These are phyloP conservation scores for Pseudoatta argentina DNA, from an alignment of 1,140 invertebrate genomes.

Conservation along the genomic window DNA sequence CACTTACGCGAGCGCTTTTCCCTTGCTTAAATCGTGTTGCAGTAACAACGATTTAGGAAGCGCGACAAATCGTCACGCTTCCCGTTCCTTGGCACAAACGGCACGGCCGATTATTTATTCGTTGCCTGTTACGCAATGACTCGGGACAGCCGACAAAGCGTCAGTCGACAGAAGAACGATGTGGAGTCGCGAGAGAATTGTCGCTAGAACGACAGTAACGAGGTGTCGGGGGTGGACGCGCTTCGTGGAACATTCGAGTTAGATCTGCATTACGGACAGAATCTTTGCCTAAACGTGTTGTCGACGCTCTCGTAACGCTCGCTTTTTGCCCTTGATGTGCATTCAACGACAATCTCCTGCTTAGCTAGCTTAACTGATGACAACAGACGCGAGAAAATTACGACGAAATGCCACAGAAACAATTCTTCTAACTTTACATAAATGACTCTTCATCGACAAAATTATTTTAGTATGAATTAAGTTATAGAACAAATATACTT, in stretches of 20 bases:
- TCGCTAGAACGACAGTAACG: constrained; percentile 27
- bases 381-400: background rate
- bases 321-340: constrained; percentile 9
- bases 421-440: background rate
- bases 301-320: constrained; percentile 32
- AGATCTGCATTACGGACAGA: constrained; percentile 31
- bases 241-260: constrained; percentile 46
- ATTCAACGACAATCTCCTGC: constrained; percentile 1
- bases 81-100: constrained; percentile 57
- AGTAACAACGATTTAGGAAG: constrained; percentile 34
- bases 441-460: background rate
- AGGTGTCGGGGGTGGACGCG: constrained; percentile 32
- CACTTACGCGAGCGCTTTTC: constrained; percentile 4
- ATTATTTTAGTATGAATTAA: background rate
- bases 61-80: constrained; percentile 64
- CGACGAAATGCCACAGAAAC: background rate
- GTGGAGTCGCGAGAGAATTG: constrained; percentile 51
- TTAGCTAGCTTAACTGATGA: constrained; percentile 11
- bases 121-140: constrained; percentile 65
- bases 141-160: constrained; percentile 59
- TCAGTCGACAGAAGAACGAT: constrained; percentile 49
- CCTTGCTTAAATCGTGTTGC: constrained; percentile 22
- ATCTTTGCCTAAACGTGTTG: constrained; percentile 31
- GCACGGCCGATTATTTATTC: constrained; percentile 63
- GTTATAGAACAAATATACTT: background rate